Evolutionary conservation across 2,888 invertebrate species (phyloP), one percentile per base, ranked within the genome.

Genomic region (Caenorhabditis imperialis): DNA sequence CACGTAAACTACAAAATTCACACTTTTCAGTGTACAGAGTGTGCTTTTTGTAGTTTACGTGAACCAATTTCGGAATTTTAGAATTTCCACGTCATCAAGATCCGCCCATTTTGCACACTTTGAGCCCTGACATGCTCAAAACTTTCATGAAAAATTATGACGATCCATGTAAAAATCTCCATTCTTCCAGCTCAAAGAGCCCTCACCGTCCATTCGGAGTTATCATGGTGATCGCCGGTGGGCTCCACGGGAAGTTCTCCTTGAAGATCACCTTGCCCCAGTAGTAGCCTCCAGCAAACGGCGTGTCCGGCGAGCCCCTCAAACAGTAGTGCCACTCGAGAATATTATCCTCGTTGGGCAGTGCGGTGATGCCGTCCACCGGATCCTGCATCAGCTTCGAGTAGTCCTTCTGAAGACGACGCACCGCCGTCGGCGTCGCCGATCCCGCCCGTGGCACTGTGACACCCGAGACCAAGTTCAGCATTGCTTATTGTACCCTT

Each of bases 311-410:
- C 27, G 98, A 97, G 2, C 99, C 99, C 89, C 92, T 92, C 0
- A 99, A 95, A 50, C 97, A 94, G 89, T 98, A 99, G 90, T 96
- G 95, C 94, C 99, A 99, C 91, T 97, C 96, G 65, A 99, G 91
- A 84, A 99, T 96, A 89, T 99, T 98, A 30, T 94, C 92, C 25
- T 95, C 94, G 60, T 96, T 91, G 65, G 99, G 99, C 88, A 95
- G 94, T 0, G 83, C 84, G 18, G 42, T 58, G 33, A 83, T 82
- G 4, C 81, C 82, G 25, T 81, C 78, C 4, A 79, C 53, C 4
- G 82, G 82, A 37, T 81, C 81, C 60, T 75, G 93, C 90, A 95
- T 94, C 44, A 99, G 91, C 62, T 97, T 92, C 88, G 96, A 90
- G 89, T 96, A 98, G 89, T 99, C 99, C 89, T 96, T 96, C 90